Percentiles rank a stretch among this genome's conserved stretches.
phyloP scores from a whole-genome alignment of 2,113 vertebrate species.

The Junco hyemalis region DNA sequence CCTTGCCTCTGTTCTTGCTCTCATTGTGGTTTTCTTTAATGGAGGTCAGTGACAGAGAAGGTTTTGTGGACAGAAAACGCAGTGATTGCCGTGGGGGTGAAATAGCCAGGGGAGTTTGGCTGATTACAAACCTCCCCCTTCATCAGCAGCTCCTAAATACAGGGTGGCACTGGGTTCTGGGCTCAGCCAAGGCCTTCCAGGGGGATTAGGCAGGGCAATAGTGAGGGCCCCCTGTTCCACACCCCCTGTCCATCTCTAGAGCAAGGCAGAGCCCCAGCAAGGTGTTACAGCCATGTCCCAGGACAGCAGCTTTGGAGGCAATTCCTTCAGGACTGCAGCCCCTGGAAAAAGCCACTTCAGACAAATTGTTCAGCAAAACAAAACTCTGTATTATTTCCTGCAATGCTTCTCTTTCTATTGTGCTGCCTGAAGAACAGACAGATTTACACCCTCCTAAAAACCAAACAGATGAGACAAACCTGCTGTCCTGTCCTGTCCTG shows the following conservation, averaged over 20 bases:
- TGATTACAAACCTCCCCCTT: not conserved
- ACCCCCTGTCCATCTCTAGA: not conserved
- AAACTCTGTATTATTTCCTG: not conserved
- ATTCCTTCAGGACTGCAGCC: not conserved
- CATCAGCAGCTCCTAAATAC: not conserved
- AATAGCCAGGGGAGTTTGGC: not conserved
- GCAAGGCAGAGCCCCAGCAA: not conserved
- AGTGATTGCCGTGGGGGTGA: not conserved
- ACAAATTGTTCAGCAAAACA: not conserved
- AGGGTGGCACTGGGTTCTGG: not conserved
- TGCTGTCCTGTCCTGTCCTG: not conserved
- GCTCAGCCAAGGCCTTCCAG: not conserved
- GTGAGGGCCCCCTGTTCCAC: not conserved
- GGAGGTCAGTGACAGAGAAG: not conserved
- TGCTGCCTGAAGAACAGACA: not conserved
- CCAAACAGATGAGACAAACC: not conserved
- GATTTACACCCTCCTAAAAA: not conserved
- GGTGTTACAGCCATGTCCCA: fast-evolving
- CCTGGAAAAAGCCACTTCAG: not conserved
- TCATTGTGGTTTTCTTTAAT: not conserved
- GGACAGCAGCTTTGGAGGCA: not conserved
- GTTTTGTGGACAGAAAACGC: not conserved
- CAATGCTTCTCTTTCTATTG: not conserved
- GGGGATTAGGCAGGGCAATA: not conserved
- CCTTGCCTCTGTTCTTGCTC: not conserved